A percentile compares a stretch with the other conserved stretches of the same genome.
These are phyloP conservation scores for Drosophila grimshawi DNA, from an alignment of 1,140 invertebrate genomes.

Conservation along the genomic window DNA sequence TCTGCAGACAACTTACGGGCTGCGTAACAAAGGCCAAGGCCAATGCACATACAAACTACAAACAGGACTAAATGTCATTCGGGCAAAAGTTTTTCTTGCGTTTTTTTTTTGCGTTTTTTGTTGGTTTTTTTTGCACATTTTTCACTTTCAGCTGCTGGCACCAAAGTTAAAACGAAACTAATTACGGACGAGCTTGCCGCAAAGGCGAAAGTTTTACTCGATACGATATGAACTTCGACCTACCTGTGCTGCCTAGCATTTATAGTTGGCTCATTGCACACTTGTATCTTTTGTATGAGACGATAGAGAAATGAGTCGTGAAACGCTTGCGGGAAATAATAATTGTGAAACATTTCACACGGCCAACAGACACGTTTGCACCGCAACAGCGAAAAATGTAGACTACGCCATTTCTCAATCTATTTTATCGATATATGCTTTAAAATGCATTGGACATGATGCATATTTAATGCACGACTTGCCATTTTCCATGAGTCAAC, in stretches of 20 bases:
- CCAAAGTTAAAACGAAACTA: constrained; percentile 60
- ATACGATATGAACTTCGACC: constrained; percentile 30
- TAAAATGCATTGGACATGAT: constrained; percentile 72
- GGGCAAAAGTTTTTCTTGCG: constrained; percentile 5
- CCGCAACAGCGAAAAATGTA: constrained; percentile 38
- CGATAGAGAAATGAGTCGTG: constrained; percentile 71
- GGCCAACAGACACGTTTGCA: constrained; percentile 42
- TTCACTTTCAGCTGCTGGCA: constrained; percentile 60
- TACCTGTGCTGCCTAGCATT: constrained; percentile 51
- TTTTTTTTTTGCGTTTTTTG: constrained; percentile 38
- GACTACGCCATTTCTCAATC: constrained; percentile 55
- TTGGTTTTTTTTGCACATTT: constrained; percentile 57
- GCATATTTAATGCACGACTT: constrained; percentile 74
- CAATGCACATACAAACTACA: constrained; percentile 21
- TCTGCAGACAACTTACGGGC: constrained; percentile 37
- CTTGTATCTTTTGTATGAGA: constrained; percentile 68
- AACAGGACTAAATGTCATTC: constrained; percentile 68
- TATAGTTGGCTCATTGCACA: constrained; percentile 65
- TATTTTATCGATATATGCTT: constrained; percentile 79
- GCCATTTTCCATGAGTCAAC: constrained; percentile 30
- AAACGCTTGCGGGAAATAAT: constrained; percentile 62
- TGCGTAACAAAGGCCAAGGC: constrained; percentile 76
- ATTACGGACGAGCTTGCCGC: constrained; percentile 51
- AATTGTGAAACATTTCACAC: constrained; percentile 68
- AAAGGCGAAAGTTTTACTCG: constrained; percentile 37